Evolutionary conservation across 2,113 vertebrate species (phyloP), one percentile per base, ranked within the genome.

Genomic region (Pycnonotus jocosus): DNA sequence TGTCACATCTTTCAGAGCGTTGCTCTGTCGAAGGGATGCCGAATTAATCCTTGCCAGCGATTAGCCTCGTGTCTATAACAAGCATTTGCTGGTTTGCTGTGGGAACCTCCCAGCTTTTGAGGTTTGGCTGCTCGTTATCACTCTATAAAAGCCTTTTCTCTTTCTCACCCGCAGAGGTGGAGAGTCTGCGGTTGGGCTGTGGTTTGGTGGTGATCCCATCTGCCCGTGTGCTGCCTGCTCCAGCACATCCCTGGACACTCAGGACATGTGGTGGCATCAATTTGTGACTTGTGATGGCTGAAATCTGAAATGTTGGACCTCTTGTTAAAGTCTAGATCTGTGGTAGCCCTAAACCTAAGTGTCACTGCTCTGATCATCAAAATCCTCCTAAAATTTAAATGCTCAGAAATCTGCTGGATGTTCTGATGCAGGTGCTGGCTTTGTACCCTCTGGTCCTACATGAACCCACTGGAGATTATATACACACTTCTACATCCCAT

Each of bases 81-180:
- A 19, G 50, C 21, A 1, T 81, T 74, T 33, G 81, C 60, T 56
- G 42, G 3, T 47, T 40, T 62, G 81, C 64, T 31, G 28, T 48
- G 72, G 87, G 73, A 81, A 64, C 40, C 48, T 84, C 92, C 47
- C 69, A 6, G 78, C 19, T 83, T 85, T 50, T 81, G 93, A 92
- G 84, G 92, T 94, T 95, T 95, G 87, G 73, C 78, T 84, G 87
- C 73, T 91, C 17, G 7, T 92, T 94, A 70, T 81, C 96, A 40
- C 90, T 30, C 83, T 31, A 0, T 69, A 62, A 86, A 73, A 91
- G 14, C 30, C 42, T 86, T 91, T 88, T 90, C 69, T 81, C 35
- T 44, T 38, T 58, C 71, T 86, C 48, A 51, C 30, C 40, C 12
- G 1, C 42, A 47, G 92, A 79, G 78, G 85, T 90, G 56, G 11